Evolutionary conservation across 2,797 vertebrate species (phyloP), one percentile per base, ranked within the genome.

Genomic region (Hoplostethus atlanticus): DNA sequence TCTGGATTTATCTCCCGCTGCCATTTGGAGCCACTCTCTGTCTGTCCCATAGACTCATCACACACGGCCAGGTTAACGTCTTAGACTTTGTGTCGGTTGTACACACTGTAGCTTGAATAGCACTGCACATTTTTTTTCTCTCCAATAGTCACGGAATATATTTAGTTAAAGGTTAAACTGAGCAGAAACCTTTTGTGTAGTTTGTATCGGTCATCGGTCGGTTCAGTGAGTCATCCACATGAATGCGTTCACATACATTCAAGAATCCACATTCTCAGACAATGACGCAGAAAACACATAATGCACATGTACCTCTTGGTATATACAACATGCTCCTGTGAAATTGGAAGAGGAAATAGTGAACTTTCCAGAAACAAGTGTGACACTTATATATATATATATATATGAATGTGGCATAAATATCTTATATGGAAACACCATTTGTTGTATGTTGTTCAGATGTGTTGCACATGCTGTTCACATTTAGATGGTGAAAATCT

Each of bases 401-500:
- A n/a, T n/a, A n/a, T 21, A 21, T 21, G 21, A 21, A 21, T 21
- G 21, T 21, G 34, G 34, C 34, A 34, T 34, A 34, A 6, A 34
- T 3, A 5, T 1, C 6, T 6, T 34, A 34, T 34, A 34, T 34
- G 34, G 6, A 34, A 34, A 34, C 2, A 34, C 4, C 34, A 34
- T 34, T 34, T 34, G 34, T 5, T 34, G 54, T 68, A 28, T 52
- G 64, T 30, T 21, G 21, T 1, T 21, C 21, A 21, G 21, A 21
- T 21, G 21, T 21, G 28, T 71, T 57, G 21, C 71, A 61, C 74
- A 79, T 72, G 64, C 64, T 46, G 64, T 83, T 80, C 44, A 42
- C 42, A 59, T 81, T 77, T 66, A 64, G 38, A 28, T 48, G 48
- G 50, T 53, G 68, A 36, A 47, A 70, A 73, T 81, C 55, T 75